phyloP scores from a whole-genome alignment of 2,113 vertebrate species.

The Python bivittatus region DNA sequence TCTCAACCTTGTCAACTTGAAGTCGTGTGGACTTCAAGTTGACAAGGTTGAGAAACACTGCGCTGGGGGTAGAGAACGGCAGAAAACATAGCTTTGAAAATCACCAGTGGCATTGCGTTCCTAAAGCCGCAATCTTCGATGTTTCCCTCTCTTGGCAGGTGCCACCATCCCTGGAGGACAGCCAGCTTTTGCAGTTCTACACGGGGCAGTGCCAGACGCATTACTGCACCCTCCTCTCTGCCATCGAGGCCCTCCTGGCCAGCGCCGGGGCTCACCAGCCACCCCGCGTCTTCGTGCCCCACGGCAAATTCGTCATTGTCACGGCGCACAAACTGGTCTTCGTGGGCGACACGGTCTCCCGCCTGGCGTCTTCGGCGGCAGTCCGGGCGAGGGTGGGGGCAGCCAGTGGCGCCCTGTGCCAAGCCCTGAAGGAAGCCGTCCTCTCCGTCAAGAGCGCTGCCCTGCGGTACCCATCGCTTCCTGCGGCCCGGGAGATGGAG shows the following conservation, averaged over 20 bases:
- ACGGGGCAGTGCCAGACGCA: conserved; percentile 86
- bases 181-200: conserved; percentile 87
- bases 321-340: conserved; percentile 91
- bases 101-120: not conserved
- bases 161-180: conserved; percentile 67
- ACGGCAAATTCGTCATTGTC: conserved; percentile 86
- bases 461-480: conserved; percentile 84
- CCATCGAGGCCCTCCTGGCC: conserved; percentile 82
- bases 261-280: conserved; percentile 84
- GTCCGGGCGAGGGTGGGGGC: conserved; percentile 83
- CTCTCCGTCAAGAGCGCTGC: conserved; percentile 88
- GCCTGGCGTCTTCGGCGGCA: conserved; percentile 80
- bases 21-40: too few species aligned
- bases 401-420: conserved; percentile 81
- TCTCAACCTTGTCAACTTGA: too few species aligned
- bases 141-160: conserved; percentile 62
- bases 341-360: conserved; percentile 87
- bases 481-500: conserved; percentile 84
- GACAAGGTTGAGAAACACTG: too few species aligned
- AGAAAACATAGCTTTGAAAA: not conserved
- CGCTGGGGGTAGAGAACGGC: too few species aligned
- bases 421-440: conserved; percentile 83
- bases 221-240: conserved; percentile 80
- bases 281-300: conserved; percentile 84
- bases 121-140: not conserved